phyloP scores from a whole-genome alignment of 2,888 invertebrate genomes.

The Allolobophora icterica region DNA sequence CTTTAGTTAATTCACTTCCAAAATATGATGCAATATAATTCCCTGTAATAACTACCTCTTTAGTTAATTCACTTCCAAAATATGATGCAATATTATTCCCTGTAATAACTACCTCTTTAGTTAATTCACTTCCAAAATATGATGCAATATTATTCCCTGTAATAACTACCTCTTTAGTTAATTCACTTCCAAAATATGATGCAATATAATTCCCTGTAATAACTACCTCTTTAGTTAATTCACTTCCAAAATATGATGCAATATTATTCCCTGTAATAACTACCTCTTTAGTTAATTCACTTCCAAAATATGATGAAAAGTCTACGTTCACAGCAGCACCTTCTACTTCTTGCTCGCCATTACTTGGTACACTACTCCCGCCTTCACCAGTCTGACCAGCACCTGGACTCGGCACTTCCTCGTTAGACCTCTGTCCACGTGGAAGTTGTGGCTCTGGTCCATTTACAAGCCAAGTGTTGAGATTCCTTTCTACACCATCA shows the following conservation, averaged over 20 bases:
- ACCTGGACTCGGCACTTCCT: constrained; percentile 22
- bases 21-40: no score
- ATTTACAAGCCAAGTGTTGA: constrained; percentile 53
- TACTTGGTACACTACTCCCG: constrained; percentile 3
- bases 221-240: constrained; percentile 44
- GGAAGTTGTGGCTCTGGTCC: constrained; percentile 35
- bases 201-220: no score
- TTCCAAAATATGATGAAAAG: constrained; percentile 35
- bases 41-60: no score
- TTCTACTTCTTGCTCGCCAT: constrained; percentile 23
- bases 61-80: no score
- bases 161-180: no score
- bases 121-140: no score
- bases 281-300: constrained; percentile 45
- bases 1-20: no score
- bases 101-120: no score
- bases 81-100: no score
- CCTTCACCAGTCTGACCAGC: neutral
- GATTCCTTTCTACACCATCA: constrained; percentile 48
- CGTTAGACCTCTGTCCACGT: constrained; percentile 13
- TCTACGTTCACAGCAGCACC: constrained; percentile 13
- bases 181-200: no score
- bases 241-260: constrained; percentile 37
- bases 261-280: neutral
- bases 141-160: no score